Evolutionary conservation across 1,140 invertebrate species (phyloP), one percentile per base, ranked within the genome.

Genomic region (Bombus confusus): DNA sequence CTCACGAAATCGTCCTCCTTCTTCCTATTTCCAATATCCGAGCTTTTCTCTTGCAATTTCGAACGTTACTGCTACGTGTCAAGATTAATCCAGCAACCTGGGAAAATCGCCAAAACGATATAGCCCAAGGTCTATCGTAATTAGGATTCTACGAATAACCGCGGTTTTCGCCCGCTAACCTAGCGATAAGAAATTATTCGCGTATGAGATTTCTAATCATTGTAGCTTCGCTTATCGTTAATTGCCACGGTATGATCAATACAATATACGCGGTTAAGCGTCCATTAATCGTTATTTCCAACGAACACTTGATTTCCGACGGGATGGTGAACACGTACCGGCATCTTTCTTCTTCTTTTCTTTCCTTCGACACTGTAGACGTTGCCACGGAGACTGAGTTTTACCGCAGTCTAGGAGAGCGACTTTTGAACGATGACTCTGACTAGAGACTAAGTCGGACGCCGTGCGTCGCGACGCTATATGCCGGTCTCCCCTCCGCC

Each of bases 401-500:
- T 88, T 87, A 72, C 74, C 6, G 57, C 47, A 68, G 59, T 62
- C 1, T 62, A 62, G 57, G 72, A 80, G 73, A 79, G 72, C 91
- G 86, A 92, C 86, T 94, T 93, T 92, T 89, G 88, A 92, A 93
- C 86, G 91, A 91, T 93, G 91, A 90, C 85, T 88, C 85, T 83
- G 90, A 88, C 88, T 92, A 87, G 81, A 93, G 92, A 95, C 95
- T 95, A 95, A 95, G 91, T 93, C 91, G 88, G 87, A 94, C 86
- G 85, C 86, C 31, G 91, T 80, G 91, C 92, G 93, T 94, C 93
- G 91, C 94, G 94, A 92, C 90, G 93, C 94, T 95, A 95, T 95
- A 95, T 95, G 93, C 91, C 87, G 87, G 92, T 86, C 92, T 93
- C 94, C 94, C 94, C 94, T 93, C 94, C 93, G 82, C 74, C 41